These are phyloP conservation scores for Operophtera brumata DNA, from an alignment of 2,888 invertebrate species.

Conservation along the genomic window DNA sequence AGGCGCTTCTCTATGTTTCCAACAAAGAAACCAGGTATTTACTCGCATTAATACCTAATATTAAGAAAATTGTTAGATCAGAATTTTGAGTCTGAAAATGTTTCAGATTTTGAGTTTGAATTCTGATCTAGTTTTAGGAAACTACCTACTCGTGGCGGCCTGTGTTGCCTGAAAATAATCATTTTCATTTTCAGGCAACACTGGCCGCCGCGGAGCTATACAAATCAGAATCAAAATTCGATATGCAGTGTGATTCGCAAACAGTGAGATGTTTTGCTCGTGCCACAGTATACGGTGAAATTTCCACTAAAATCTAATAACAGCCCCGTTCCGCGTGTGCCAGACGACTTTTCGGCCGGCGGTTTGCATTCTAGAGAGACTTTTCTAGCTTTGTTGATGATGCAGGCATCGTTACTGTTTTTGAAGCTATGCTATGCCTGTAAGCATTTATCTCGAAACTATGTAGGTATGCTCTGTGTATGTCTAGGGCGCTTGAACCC, in stretches of 20 bases:
- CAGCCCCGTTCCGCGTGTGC: slow-evolving; percentile 37
- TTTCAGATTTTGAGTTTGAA: neutral
- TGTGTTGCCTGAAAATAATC: slow-evolving; percentile 6
- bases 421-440: too few species aligned
- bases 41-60: too few species aligned
- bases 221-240: slow-evolving; percentile 72
- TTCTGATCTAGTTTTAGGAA: too few species aligned
- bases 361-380: slow-evolving; percentile 37
- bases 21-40: too few species aligned
- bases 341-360: slow-evolving; percentile 37
- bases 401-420: slow-evolving; percentile 24
- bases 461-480: too few species aligned
- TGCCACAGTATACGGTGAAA: slow-evolving; percentile 56
- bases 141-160: too few species aligned
- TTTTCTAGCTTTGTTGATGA: slow-evolving; percentile 28
- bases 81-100: too few species aligned
- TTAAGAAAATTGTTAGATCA: too few species aligned
- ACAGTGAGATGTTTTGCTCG: slow-evolving; percentile 55
- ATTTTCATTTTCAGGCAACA: slow-evolving; percentile 25
- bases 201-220: slow-evolving; percentile 37
- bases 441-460: too few species aligned
- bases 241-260: slow-evolving; percentile 68
- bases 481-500: too few species aligned
- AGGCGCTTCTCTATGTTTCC: neutral
- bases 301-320: slow-evolving; percentile 77